Base-by-base conservation (phyloP, 1,140 invertebrate species). In the Lordiphosa clarofinis region DNA sequence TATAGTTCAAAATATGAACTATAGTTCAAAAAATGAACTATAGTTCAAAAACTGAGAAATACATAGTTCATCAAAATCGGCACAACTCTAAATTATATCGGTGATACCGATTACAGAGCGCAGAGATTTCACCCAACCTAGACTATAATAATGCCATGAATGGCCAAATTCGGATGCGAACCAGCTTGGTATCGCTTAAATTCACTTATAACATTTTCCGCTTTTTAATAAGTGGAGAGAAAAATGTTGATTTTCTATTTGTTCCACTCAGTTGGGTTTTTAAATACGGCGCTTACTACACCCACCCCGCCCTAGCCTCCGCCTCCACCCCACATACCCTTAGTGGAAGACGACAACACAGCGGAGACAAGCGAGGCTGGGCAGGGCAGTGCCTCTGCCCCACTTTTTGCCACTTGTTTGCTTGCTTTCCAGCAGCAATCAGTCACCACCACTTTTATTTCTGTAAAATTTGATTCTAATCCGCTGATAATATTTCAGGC, bases 401-500 rank as follows among this genome's bases (percentile, higher is more conserved):
- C 40, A 47, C 33, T 59, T 55, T 55, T 12, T 37, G 37, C 37
- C 24, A 56, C 24, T 61, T 56, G 43, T 56, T 44, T 10, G 39
- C 49, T 36, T 21, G 12, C 28, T 21, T 6, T 6, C 31, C 24
- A 24, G 6, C 21, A 42, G 46, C 46, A 58, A 49, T 58, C 56
- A 58, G 37, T 58, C 56, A 58, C 56, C 37, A 50, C 56, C 56
- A 4, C 31, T 52, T 55, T 48, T 38, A 33, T 15, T 46, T 31
- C 38, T 63, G 11, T 43, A 50, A 75, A 76, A 76, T 71, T 67
- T 76, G 73, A 76, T 76, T 71, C 46, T 67, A 71, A 76, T 76
- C 73, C 67, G 50, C 46, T 71, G 73, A 76, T 75, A 75, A 75
- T 72, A 72, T 63, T 76, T 56, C 49, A 55, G 52, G 47, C 65